phyloP scores from a whole-genome alignment of 2,888 invertebrate species.

The Oithona nana region DNA sequence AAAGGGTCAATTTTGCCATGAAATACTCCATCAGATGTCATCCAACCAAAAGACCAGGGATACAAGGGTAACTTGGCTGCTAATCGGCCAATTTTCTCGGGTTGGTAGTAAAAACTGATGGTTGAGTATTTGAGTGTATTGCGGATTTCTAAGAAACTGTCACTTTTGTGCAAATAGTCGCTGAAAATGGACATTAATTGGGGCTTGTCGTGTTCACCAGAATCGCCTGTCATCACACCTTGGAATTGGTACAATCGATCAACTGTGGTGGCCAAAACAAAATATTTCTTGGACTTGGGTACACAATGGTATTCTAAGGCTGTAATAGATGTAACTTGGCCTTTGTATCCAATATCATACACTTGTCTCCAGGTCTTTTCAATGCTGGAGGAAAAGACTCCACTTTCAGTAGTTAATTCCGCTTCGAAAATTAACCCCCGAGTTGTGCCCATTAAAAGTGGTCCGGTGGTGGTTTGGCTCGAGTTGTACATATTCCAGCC shows the following conservation, averaged over 20 bases:
- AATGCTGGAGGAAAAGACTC: not conserved
- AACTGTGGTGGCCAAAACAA: conserved; percentile 63
- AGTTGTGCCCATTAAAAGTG: conserved; percentile 71
- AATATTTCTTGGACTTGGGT: conserved; percentile 48
- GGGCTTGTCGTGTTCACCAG: conserved; percentile 43
- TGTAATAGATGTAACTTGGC: conserved; percentile 57
- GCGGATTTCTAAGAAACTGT: conserved; percentile 45
- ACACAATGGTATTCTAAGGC: conserved; percentile 63
- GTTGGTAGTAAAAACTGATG: conserved; percentile 18
- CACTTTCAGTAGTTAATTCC: conserved; percentile 48
- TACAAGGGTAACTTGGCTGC: conserved; percentile 23
- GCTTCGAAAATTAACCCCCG: conserved; percentile 78
- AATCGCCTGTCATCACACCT: not conserved
- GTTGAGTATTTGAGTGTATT: conserved; percentile 30
- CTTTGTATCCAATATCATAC: conserved; percentile 68
- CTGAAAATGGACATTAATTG: conserved; percentile 59
- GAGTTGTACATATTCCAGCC: conserved; percentile 63
- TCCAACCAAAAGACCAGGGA: conserved; percentile 68
- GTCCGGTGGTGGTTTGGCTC: conserved; percentile 46
- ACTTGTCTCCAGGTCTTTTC: conserved; percentile 36
- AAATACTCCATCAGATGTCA: conserved; percentile 65
- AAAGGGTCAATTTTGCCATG: conserved; percentile 35
- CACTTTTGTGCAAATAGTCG: conserved; percentile 24
- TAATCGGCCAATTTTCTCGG: conserved; percentile 18
- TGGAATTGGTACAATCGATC: conserved; percentile 70